Evolutionary conservation across 1,140 invertebrate genomes (phyloP).

Genomic region (Sweltsa coloradensis): DNA sequence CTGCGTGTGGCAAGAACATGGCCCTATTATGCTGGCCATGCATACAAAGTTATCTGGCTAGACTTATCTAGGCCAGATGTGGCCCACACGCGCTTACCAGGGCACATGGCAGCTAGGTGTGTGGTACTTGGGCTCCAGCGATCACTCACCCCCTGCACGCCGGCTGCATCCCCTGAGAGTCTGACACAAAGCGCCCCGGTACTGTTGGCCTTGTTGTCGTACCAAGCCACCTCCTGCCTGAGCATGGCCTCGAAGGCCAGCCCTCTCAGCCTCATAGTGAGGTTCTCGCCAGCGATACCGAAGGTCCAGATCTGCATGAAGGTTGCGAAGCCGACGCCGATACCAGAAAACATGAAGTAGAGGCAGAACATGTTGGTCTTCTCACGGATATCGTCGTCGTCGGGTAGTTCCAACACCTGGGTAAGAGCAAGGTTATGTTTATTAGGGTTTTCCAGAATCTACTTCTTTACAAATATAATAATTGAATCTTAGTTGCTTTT

Average conservation of each 20-base stretch:
- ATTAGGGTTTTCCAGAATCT: too few relatives aligned
- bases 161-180: constrained; percentile 33
- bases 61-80: too few relatives aligned
- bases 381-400: constrained; percentile 31
- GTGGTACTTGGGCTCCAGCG: too few relatives aligned
- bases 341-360: constrained; percentile 49
- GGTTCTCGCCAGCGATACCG: constrained; percentile 32
- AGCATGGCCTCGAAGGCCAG: constrained; percentile 31
- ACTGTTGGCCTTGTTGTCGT: constrained; percentile 30
- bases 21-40: too few relatives aligned
- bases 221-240: constrained; percentile 35
- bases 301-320: constrained; percentile 36
- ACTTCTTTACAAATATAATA: too few relatives aligned
- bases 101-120: too few relatives aligned
- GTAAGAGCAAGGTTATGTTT: constrained; percentile 13
- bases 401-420: constrained; percentile 25
- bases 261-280: constrained; percentile 31
- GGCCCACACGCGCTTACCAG: too few relatives aligned
- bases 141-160: constrained; percentile 34
- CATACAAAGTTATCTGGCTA: too few relatives aligned
- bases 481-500: too few relatives aligned
- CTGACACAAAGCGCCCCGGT: constrained; percentile 32
- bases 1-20: too few relatives aligned
- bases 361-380: constrained; percentile 42
- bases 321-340: constrained; percentile 45